A percentile compares a stretch with the other conserved stretches of the same genome.
phyloP scores from a whole-genome alignment of 2,888 invertebrate species.

The Ophion obscuratus region DNA sequence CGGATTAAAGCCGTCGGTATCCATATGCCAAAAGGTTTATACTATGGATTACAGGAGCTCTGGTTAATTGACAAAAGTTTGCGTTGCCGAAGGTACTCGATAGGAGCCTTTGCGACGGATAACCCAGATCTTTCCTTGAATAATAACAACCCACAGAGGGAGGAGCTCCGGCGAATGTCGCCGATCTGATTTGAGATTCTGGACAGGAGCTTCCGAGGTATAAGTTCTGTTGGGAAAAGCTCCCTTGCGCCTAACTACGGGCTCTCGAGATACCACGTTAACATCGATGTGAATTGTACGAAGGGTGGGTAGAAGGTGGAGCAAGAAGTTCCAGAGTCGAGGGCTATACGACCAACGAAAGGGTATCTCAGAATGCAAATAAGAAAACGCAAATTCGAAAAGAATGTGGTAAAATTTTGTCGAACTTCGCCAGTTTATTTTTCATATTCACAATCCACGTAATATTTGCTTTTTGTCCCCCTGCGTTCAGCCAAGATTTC shows the following conservation, averaged over 20 bases:
- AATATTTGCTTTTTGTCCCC: constrained; percentile 11
- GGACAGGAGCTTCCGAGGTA: constrained; percentile 71
- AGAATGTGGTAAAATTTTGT: constrained; percentile 37
- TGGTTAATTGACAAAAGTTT: constrained; percentile 63
- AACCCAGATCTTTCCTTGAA: constrained; percentile 73
- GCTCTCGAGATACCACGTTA: constrained; percentile 49
- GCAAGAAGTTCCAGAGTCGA: constrained; percentile 36
- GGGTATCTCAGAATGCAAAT: not conserved
- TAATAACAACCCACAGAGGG: constrained; percentile 68
- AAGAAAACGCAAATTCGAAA: not conserved
- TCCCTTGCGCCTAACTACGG: constrained; percentile 42
- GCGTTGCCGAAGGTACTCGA: constrained; percentile 33
- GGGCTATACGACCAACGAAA: constrained; percentile 29
- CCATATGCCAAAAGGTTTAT: not conserved
- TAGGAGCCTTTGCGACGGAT: constrained; percentile 68
- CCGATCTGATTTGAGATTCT: constrained; percentile 76
- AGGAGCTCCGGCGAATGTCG: constrained; percentile 66
- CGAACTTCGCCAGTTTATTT: constrained; percentile 50
- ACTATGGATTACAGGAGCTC: not conserved
- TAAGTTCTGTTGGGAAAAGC: constrained; percentile 68
- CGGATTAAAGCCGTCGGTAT: not conserved
- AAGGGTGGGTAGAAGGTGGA: constrained; percentile 47
- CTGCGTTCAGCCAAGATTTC: not conserved
- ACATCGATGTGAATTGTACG: constrained; percentile 55
- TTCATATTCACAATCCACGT: constrained; percentile 52